Evolutionary conservation across 2,888 invertebrate species (phyloP).

Genomic region (Tribolium freemani): DNA sequence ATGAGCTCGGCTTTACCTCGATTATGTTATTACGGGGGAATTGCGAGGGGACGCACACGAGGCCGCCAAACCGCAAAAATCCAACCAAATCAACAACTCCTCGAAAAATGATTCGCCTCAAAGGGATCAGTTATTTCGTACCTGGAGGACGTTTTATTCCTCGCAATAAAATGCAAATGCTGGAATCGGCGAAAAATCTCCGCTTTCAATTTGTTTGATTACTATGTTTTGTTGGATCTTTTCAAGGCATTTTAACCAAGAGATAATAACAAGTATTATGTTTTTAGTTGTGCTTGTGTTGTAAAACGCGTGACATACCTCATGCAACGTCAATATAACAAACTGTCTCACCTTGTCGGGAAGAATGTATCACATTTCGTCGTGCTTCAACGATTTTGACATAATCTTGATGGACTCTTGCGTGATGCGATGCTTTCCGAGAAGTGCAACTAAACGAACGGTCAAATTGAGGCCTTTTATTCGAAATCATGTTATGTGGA

Average conservation of each 20-base stretch:
- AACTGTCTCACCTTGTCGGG: slow-evolving; percentile 37
- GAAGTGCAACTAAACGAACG: slow-evolving; percentile 56
- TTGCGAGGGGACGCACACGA: not conserved
- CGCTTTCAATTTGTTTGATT: slow-evolving; percentile 33
- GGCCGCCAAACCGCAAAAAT: too few relatives aligned
- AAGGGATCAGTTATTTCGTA: not conserved
- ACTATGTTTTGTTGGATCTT: slow-evolving; percentile 36
- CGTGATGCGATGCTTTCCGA: slow-evolving; percentile 55
- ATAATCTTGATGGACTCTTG: slow-evolving; percentile 57
- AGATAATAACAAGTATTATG: slow-evolving; percentile 48
- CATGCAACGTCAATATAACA: slow-evolving; percentile 36
- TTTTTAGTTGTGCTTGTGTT: slow-evolving; percentile 27
- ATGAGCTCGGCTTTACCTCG: slow-evolving; percentile 45
- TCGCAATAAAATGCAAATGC: slow-evolving; percentile 26
- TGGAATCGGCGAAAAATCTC: slow-evolving; percentile 2
- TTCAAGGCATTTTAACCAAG: slow-evolving; percentile 47
- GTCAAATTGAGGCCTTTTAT: not conserved
- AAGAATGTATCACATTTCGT: slow-evolving; percentile 43
- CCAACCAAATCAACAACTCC: too few relatives aligned
- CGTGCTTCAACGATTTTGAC: slow-evolving; percentile 55
- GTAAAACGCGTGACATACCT: slow-evolving; percentile 40
- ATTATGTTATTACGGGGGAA: slow-evolving; percentile 42
- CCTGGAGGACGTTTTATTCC: slow-evolving; percentile 19
- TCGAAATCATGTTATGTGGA: not conserved
- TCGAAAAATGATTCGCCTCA: too few relatives aligned